Evolutionary conservation across 2,113 vertebrate genomes (phyloP), one percentile per base, ranked within the genome.

Genomic region (Rhinopithecus roxellana): DNA sequence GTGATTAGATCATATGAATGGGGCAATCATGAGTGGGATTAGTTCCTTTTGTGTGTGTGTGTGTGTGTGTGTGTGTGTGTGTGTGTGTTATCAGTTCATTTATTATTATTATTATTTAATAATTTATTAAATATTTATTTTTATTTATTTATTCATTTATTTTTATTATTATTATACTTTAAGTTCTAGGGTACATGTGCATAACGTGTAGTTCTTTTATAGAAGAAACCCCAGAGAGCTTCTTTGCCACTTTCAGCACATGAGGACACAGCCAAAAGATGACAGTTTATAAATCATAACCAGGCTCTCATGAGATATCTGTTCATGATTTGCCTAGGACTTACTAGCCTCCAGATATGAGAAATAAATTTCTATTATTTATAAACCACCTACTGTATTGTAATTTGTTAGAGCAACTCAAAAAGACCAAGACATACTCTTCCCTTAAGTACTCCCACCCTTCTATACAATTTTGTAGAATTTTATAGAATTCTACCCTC

Each of bases 21-120:
- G 11, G 12, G 6, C 6, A 32, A 35, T 43, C 30, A n/a, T n/a
- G 0, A 57, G 1, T 50, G 27, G 0, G 10, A 27, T n/a, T 84
- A 30, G 2, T 30, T 11, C 1, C 30, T 23, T 50, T n/a, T 48
- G 45, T 48, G 45, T 10, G 1, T 48, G 45, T 48, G 45, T 48
- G 45, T 48, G 45, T n/a, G n/a, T n/a, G n/a, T n/a, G n/a, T n/a
- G n/a, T 45, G 45, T 45, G 45, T 45, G 45, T 45, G 45, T 10
- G 45, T 45, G 45, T 45, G 45, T 45, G 45, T 45, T 10, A 48
- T 11, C 10, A 48, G 10, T 48, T 48, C 45, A 48, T 48, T 48
- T 48, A 48, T 48, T 48, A 10, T 48, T 48, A 43, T 43, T 40
- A 40, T 40, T 40, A 40, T 45, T 45, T 45, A 45, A 45, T 38